phyloP scores from a whole-genome alignment of 2,797 vertebrate genomes.

The Sarcoramphus papa region DNA sequence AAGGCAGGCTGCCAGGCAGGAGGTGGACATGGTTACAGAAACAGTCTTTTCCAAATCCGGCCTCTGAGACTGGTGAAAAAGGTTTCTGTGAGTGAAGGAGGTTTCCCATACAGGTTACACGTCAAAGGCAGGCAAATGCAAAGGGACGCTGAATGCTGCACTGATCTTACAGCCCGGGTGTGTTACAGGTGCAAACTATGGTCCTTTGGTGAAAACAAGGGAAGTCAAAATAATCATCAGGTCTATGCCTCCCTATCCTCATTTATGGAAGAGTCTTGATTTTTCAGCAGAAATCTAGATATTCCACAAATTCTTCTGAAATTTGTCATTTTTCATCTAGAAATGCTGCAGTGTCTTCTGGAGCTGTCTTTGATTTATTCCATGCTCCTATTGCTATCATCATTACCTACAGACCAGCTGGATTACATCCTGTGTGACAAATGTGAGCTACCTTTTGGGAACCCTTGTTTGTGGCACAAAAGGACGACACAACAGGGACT shows the following conservation, averaged over 20 bases:
- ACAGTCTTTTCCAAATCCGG: background rate
- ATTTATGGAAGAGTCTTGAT: background rate
- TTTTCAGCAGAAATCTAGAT: background rate
- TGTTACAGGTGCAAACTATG: background rate
- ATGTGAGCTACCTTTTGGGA: background rate
- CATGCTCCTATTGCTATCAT: accelerated
- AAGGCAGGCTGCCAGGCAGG: conserved; percentile 10
- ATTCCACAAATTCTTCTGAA: background rate
- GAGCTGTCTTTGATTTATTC: background rate
- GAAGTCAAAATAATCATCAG: background rate
- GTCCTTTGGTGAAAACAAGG: background rate
- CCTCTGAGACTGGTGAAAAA: background rate
- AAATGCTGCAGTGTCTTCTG: background rate
- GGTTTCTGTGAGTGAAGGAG: background rate
- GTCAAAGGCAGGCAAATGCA: background rate
- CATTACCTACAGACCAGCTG: background rate
- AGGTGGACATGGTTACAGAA: conserved; percentile 5
- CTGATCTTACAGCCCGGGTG: background rate
- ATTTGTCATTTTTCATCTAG: background rate
- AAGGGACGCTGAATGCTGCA: background rate
- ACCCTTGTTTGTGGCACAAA: background rate
- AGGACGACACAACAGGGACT: background rate
- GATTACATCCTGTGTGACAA: background rate
- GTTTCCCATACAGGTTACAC: background rate
- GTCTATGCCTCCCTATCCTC: background rate